Evolutionary conservation across 2,888 invertebrate species (phyloP).

Genomic region (Tyria jacobaeae): DNA sequence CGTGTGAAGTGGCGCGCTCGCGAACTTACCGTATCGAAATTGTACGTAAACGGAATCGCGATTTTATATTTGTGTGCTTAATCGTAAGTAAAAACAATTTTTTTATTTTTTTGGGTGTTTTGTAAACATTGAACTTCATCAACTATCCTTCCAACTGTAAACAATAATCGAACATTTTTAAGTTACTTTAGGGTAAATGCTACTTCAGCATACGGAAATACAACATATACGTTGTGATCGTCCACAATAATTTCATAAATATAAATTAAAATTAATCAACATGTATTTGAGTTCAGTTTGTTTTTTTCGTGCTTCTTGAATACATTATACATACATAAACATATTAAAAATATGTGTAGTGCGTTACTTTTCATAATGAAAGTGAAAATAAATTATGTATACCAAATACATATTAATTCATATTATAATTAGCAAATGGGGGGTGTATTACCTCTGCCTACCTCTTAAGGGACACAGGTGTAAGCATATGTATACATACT

Average conservation of each 20-base stretch:
- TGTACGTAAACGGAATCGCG: conserved; percentile 50
- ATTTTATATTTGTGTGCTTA: conserved; percentile 46
- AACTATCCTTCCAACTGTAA: background rate
- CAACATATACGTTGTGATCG: background rate
- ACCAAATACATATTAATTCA: too few species aligned
- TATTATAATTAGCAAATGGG: too few species aligned
- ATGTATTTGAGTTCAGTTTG: background rate
- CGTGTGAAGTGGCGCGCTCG: conserved; percentile 51
- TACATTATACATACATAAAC: too few species aligned
- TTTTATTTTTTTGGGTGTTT: background rate
- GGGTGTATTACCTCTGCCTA: too few species aligned
- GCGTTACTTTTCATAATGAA: too few species aligned
- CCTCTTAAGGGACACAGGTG: too few species aligned
- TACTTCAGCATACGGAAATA: background rate
- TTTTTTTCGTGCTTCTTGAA: too few species aligned
- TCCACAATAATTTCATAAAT: background rate
- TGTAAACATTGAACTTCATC: background rate
- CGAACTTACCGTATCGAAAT: conserved; percentile 17
- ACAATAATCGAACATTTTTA: background rate
- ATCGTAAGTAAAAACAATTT: conserved; percentile 48
- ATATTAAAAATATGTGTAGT: too few species aligned
- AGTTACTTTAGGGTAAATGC: background rate
- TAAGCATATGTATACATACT: too few species aligned
- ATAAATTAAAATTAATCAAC: background rate
- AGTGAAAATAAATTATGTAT: too few species aligned